Conservation (phyloP, 2,797 vertebrate species). For the Phrynocephalus vlangalii region DNA sequence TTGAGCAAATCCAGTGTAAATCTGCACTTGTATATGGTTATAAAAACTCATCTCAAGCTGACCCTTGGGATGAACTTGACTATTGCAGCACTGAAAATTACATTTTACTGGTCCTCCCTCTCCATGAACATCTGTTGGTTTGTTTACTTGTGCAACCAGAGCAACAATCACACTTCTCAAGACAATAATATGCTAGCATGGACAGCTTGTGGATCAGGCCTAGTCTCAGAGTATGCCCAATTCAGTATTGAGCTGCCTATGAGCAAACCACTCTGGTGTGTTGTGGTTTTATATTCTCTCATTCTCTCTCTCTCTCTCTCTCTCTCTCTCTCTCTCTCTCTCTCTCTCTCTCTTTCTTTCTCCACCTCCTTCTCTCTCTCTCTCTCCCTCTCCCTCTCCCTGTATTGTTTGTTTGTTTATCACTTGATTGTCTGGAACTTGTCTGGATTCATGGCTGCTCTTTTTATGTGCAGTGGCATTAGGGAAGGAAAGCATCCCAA, state of each 20-base stretch:
- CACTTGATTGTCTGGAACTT: background rate
- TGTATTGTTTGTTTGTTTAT: background rate
- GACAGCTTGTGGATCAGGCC: too few relatives aligned
- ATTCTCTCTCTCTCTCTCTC: background rate
- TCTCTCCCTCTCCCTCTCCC: background rate
- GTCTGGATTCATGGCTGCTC: background rate
- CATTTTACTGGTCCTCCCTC: background rate
- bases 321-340: background rate
- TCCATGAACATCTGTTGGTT: background rate
- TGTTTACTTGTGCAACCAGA: background rate
- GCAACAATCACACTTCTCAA: background rate
- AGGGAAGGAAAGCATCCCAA: background rate
- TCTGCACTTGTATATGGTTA: background rate
- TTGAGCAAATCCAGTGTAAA: background rate
- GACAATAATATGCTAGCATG: background rate
- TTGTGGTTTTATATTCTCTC: background rate
- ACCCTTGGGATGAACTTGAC: conserved; percentile 5
- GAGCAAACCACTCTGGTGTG: too few relatives aligned
- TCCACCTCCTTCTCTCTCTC: background rate
- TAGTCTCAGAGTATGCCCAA: too few relatives aligned
- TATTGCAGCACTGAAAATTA: background rate
- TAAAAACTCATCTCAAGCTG: conserved; percentile 36
- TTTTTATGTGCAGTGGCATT: too few relatives aligned
- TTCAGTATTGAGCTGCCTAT: too few relatives aligned
- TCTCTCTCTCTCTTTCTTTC: too few relatives aligned